phyloP scores from a whole-genome alignment of 2,113 vertebrate genomes.

The Anguilla japonica region DNA sequence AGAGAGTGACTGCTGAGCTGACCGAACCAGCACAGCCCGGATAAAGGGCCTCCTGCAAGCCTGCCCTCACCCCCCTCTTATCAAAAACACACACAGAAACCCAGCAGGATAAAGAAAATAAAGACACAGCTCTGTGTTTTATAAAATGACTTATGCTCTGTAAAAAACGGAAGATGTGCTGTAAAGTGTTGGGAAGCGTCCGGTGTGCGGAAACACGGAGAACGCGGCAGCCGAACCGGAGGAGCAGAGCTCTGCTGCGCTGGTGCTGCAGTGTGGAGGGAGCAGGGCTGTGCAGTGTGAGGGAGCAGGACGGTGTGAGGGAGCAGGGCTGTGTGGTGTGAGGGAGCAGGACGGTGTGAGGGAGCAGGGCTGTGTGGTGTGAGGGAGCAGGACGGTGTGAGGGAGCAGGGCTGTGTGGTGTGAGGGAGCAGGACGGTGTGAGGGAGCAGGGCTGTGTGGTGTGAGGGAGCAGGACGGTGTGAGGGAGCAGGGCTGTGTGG shows the following conservation, averaged over 20 bases:
- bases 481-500: too few species aligned
- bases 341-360: too few species aligned
- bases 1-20: constrained; percentile 54
- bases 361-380: too few species aligned
- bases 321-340: too few species aligned
- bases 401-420: too few species aligned
- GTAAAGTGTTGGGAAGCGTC: neutral
- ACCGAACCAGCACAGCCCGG: constrained; percentile 14
- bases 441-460: too few species aligned
- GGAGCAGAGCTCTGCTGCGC: neutral
- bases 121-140: neutral
- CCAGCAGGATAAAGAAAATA: neutral
- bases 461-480: too few species aligned
- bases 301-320: too few species aligned
- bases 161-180: neutral
- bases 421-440: too few species aligned
- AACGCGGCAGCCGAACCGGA: neutral
- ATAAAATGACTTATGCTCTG: neutral
- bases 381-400: too few species aligned
- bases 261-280: neutral
- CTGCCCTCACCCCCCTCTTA: neutral
- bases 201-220: neutral
- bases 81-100: neutral
- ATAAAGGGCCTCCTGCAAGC: neutral
- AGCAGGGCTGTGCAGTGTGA: neutral